A percentile compares a stretch with the other conserved stretches of the same genome.
Conservation (phyloP, 2,888 invertebrate genomes). For the Lottia gigantea region DNA sequence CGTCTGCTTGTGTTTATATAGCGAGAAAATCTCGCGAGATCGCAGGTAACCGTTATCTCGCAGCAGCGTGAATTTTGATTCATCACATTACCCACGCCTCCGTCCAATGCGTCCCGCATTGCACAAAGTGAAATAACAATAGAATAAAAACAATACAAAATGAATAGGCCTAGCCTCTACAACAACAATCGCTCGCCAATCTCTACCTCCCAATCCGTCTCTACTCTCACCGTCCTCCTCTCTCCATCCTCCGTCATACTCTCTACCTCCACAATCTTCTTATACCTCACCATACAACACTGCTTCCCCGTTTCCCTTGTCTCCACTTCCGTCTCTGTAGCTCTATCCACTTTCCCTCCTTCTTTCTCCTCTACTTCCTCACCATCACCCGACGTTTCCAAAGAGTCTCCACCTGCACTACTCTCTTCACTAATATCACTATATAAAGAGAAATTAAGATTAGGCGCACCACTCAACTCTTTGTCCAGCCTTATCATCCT, state of each 20-base stretch:
- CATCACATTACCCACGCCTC: constrained; percentile 6
- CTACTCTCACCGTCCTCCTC: background rate
- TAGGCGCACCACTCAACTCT: background rate
- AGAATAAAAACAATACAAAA: background rate
- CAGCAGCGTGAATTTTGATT: background rate
- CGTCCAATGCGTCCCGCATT: constrained; percentile 4
- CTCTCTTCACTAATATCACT: constrained; percentile 1
- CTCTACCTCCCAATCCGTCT: constrained; percentile 3
- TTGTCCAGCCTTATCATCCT: background rate
- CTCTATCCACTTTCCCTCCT: background rate
- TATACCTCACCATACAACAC: background rate
- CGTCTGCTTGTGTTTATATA: too few relatives aligned
- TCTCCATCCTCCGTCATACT: background rate
- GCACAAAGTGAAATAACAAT: background rate
- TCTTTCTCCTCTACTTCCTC: background rate
- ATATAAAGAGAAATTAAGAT: background rate
- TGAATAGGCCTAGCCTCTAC: too few relatives aligned
- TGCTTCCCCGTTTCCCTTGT: background rate
- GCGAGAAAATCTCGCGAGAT: too few relatives aligned
- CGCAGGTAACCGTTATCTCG: too few relatives aligned
- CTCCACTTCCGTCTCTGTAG: background rate
- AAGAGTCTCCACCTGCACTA: background rate
- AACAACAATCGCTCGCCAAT: background rate
- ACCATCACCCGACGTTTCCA: too few relatives aligned
- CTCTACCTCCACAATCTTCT: background rate